Evolutionary conservation across 1,140 invertebrate species (phyloP).

Genomic region (Planococcus citri): DNA sequence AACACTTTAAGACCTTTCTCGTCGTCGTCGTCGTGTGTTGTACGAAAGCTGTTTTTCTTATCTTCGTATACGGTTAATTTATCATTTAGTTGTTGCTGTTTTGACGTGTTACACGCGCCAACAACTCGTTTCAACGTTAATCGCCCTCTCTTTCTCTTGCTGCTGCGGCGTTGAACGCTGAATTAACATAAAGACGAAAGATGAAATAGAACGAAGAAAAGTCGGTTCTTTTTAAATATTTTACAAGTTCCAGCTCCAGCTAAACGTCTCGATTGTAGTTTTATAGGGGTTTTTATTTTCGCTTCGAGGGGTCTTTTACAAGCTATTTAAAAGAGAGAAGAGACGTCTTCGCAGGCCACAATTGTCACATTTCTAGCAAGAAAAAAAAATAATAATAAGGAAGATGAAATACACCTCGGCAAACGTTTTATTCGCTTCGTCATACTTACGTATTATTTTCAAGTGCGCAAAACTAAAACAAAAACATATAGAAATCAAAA

Average conservation of each 20-base stretch:
- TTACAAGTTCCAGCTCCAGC: background rate
- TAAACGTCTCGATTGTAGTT: too few relatives aligned
- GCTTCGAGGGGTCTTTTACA: too few relatives aligned
- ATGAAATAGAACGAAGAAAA: background rate
- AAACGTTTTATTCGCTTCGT: too few relatives aligned
- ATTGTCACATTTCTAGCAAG: background rate
- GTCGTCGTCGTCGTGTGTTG: background rate
- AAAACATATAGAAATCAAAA: too few relatives aligned
- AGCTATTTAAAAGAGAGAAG: too few relatives aligned
- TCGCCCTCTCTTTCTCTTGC: background rate
- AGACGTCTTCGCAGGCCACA: background rate
- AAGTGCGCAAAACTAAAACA: background rate
- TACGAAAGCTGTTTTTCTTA: conserved; percentile 11
- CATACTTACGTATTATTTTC: too few relatives aligned
- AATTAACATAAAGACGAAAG: conserved; percentile 9
- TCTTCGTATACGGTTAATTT: conserved; percentile 5
- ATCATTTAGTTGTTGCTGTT: conserved; percentile 17
- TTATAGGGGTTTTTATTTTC: too few relatives aligned
- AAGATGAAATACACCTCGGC: too few relatives aligned
- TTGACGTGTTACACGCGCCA: conserved; percentile 7
- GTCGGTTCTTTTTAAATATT: background rate
- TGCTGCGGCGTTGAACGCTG: background rate
- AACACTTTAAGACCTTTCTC: background rate
- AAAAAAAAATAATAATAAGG: too few relatives aligned
- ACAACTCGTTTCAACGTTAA: background rate